These are phyloP conservation scores for Urophycis tenuis DNA, from an alignment of 2,797 vertebrate genomes.

Conservation along the genomic window DNA sequence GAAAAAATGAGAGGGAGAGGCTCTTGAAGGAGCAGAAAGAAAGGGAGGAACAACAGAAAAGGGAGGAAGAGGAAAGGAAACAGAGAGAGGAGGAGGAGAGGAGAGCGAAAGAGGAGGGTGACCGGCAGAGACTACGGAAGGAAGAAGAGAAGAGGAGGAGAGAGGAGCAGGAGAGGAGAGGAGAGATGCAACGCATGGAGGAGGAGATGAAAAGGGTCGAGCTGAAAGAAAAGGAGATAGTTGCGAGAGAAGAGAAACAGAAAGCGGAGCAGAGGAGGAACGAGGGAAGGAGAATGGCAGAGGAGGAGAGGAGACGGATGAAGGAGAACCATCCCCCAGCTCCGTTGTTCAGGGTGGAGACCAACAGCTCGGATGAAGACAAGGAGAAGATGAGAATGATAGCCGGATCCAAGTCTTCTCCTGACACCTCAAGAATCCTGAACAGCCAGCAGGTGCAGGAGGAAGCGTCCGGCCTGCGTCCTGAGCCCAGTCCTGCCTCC, in stretches of 20 bases:
- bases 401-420: constrained; percentile 13
- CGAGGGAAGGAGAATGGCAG: constrained; percentile 1
- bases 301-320: not conserved
- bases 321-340: not conserved
- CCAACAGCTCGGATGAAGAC: constrained; percentile 65
- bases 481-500: constrained; percentile 22
- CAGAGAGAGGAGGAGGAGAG: not conserved
- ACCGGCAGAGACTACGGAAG: not conserved
- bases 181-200: constrained; percentile 4
- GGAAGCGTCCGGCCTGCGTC: constrained; percentile 7
- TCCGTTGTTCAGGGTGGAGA: constrained; percentile 22
- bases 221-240: constrained; percentile 1
- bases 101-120: constrained; percentile 7
- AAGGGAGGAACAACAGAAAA: constrained; percentile 2
- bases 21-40: not conserved
- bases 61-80: constrained; percentile 13
- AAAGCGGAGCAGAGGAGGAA: constrained; percentile 1
- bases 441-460: constrained; percentile 5
- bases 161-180: constrained; percentile 15
- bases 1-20: constrained; percentile 5
- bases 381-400: constrained; percentile 59
- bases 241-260: constrained; percentile 7
- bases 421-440: constrained; percentile 28
- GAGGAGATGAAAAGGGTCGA: constrained; percentile 14
- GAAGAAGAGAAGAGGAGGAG: constrained; percentile 5